Percentiles rank a stretch among this genome's conserved stretches.
Evolutionary conservation across 1,140 invertebrate genomes (phyloP).

Genomic region (Diabrotica virgifera): DNA sequence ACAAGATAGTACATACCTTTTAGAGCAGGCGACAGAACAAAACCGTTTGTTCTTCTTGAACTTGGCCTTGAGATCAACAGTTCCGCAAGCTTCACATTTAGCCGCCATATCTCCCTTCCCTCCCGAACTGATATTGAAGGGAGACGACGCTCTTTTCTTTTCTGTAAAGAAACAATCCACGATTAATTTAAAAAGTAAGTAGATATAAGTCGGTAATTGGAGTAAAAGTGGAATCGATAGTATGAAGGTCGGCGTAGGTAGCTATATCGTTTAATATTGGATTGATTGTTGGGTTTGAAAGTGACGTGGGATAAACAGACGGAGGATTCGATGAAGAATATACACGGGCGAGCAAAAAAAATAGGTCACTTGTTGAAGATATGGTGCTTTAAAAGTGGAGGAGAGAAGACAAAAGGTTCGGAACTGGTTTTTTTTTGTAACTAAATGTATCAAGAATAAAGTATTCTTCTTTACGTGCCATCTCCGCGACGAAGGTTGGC

Average conservation of each 20-base stretch:
- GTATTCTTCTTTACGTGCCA: too few species aligned
- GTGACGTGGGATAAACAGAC: not conserved
- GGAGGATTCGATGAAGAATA: too few species aligned
- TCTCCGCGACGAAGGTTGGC: too few species aligned
- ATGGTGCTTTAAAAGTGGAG: too few species aligned
- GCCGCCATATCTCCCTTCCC: conserved; percentile 54
- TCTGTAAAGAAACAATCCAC: conserved; percentile 32
- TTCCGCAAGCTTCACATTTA: conserved; percentile 79
- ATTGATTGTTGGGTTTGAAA: not conserved
- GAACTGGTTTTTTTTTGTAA: too few species aligned
- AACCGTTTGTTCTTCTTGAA: conserved; percentile 76
- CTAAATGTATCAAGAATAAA: too few species aligned
- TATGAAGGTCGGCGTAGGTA: not conserved
- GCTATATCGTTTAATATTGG: conserved; percentile 8
- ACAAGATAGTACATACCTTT: conserved; percentile 51
- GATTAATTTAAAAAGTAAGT: not conserved
- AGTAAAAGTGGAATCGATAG: conserved; percentile 7
- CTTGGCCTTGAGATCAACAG: conserved; percentile 66
- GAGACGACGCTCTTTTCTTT: conserved; percentile 38
- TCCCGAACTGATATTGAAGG: conserved; percentile 41
- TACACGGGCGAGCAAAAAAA: too few species aligned
- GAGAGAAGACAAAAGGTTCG: too few species aligned
- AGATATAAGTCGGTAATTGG: not conserved
- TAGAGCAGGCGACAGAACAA: conserved; percentile 74
- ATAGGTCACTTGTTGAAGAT: too few species aligned